These are phyloP conservation scores for Laspeyria flexula DNA, from an alignment of 2,888 invertebrate species.

Conservation along the genomic window DNA sequence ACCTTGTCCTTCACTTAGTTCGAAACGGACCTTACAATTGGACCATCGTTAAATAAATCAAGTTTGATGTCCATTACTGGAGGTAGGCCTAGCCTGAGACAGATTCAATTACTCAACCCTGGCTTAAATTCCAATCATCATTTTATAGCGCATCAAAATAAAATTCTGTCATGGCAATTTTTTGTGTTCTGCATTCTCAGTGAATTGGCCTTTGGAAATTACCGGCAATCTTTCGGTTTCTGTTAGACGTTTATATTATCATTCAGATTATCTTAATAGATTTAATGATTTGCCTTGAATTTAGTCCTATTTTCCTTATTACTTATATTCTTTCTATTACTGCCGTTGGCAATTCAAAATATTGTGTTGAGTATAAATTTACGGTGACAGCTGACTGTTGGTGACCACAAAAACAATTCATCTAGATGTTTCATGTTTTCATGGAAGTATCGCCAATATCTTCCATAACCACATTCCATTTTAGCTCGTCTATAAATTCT, in stretches of 20 bases:
- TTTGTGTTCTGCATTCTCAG: too few relatives aligned
- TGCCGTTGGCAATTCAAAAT: not conserved
- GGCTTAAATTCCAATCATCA: constrained; percentile 19
- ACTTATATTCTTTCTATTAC: too few relatives aligned
- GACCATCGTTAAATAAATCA: not conserved
- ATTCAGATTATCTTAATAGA: too few relatives aligned
- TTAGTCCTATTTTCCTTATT: too few relatives aligned
- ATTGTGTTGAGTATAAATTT: not conserved
- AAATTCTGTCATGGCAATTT: not conserved
- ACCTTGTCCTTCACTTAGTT: not conserved
- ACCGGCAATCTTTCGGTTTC: too few relatives aligned
- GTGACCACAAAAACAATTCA: not conserved
- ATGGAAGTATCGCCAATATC: not conserved
- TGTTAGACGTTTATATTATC: too few relatives aligned
- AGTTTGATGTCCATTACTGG: not conserved
- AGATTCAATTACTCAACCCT: constrained; percentile 17
- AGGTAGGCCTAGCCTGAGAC: constrained; percentile 7
- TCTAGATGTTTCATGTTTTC: not conserved
- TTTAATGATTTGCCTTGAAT: too few relatives aligned
- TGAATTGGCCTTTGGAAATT: too few relatives aligned
- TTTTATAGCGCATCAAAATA: not conserved
- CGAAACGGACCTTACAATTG: not conserved
- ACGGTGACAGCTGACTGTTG: not conserved
- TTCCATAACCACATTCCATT: not conserved
- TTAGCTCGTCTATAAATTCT: not conserved